Conservation (phyloP, 2,888 invertebrate species). For the Monochamus alternatus region DNA sequence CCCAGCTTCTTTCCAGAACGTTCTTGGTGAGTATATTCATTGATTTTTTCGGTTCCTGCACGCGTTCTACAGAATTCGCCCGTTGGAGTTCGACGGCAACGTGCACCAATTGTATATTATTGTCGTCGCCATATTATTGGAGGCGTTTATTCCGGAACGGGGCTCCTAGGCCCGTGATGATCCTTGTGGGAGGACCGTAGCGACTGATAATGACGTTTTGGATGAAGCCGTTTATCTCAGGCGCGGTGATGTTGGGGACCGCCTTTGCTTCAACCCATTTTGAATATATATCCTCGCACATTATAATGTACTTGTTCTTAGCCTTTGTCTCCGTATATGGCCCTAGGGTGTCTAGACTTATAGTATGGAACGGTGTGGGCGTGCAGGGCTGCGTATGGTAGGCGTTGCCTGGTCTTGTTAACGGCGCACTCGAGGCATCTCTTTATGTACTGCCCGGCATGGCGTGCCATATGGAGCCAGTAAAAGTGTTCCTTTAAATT, state of each 20-base stretch:
- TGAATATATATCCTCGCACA: slow-evolving; percentile 25
- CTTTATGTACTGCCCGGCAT: slow-evolving; percentile 19
- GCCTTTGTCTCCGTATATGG: too few species aligned
- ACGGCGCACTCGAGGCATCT: slow-evolving; percentile 18
- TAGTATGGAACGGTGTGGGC: too few species aligned
- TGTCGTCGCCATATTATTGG: not conserved
- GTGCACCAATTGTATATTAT: not conserved
- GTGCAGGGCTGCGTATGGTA: not conserved
- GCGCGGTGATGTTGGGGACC: too few species aligned
- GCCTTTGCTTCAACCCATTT: slow-evolving; percentile 7
- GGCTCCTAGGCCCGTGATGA: not conserved
- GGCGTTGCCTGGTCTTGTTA: not conserved
- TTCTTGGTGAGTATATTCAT: not conserved
- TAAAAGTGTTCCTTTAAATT: slow-evolving; percentile 1
- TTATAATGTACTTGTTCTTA: slow-evolving; percentile 20
- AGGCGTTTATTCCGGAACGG: not conserved
- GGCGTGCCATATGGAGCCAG: slow-evolving; percentile 12
- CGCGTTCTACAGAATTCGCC: slow-evolving; percentile 14
- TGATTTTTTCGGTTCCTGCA: slow-evolving; percentile 14
- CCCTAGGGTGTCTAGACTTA: too few species aligned
- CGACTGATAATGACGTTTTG: too few species aligned
- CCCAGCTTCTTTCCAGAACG: too few species aligned
- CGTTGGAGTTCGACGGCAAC: not conserved
- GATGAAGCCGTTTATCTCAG: too few species aligned
- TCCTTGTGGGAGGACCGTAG: not conserved